Base-by-base conservation (phyloP, 2,113 vertebrate genomes). In the Dermatemys mawii region DNA sequence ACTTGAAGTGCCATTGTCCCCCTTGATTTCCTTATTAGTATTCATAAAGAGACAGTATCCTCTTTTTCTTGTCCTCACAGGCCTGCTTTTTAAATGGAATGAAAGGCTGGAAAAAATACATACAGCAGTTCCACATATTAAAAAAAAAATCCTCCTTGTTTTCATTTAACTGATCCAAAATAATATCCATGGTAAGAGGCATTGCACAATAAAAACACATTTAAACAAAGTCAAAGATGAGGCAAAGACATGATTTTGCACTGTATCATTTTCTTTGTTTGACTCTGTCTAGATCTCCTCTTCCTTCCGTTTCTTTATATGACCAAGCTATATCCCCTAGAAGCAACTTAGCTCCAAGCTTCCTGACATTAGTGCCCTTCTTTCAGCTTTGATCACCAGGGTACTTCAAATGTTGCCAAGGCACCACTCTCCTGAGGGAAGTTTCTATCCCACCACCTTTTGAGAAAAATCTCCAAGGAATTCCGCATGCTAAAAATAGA, bases 1-100 rank as follows among this genome's bases (percentile, higher is more conserved):
- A 99, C 98, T 99, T 98, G 98, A 99, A 98, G 98, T 98, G 98
- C 98, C 98, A 98, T 98, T 95, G 97, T 98, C 97, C 97, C 97
- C 97, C 98, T 98, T 98, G 98, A 98, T 98, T 98, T 97, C 97
- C 97, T 98, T 97, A 98, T 98, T 98, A 98, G 98, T 98, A 98
- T 98, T 98, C 98, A 97, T 97, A 98, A 97, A 97, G 98, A 98
- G 97, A 98, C 93, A 93, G 97, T 93, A 95, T 94, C 97, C 97
- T 97, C 96, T 96, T 96, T 89, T 96, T 87, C 94, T 89, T 93
- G 92, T 97, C 96, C 95, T 97, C 93, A 84, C 63, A 96, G 97
- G 93, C 95, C 94, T 97, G 92, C 95, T 94, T 97, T 98, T 96
- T 96, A 91, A 97, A 97, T 91, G 94, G 97, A 98, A 97, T 96